Percentiles rank a stretch among this genome's conserved stretches.
Evolutionary conservation across 2,113 vertebrate genomes (phyloP).

Genomic region (Poicephalus gulielmi): DNA sequence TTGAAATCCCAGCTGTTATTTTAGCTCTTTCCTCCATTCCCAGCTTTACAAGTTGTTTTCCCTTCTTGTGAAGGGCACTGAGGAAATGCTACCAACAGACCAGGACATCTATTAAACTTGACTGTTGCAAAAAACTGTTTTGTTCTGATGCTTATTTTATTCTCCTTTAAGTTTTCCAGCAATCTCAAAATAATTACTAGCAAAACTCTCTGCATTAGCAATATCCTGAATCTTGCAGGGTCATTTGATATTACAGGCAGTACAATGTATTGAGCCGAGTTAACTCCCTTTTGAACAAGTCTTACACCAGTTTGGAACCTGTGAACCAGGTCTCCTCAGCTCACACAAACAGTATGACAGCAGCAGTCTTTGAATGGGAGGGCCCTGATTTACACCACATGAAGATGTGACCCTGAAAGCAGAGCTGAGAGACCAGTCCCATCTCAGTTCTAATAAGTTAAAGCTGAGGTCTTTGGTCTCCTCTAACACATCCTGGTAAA

Average conservation of each 20-base stretch:
- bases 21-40: background rate
- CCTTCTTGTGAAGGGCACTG: background rate
- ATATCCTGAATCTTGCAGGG: background rate
- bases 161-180: constrained; percentile 34
- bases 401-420: background rate
- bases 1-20: constrained; percentile 19
- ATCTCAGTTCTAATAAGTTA: background rate
- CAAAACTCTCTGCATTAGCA: background rate
- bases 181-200: background rate
- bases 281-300: background rate
- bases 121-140: constrained; percentile 20
- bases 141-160: constrained; percentile 46
- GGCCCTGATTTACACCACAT: background rate
- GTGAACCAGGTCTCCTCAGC: background rate
- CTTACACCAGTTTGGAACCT: background rate
- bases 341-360: background rate
- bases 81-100: constrained; percentile 21
- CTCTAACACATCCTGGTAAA: background rate
- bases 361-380: background rate
- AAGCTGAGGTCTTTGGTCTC: background rate
- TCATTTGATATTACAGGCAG: background rate
- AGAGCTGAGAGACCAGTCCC: background rate
- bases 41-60: constrained; percentile 18
- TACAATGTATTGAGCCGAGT: background rate
- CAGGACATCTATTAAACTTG: constrained; percentile 3